Evolutionary conservation across 1,140 invertebrate genomes (phyloP).

Genomic region (Microplitis demolitor): DNA sequence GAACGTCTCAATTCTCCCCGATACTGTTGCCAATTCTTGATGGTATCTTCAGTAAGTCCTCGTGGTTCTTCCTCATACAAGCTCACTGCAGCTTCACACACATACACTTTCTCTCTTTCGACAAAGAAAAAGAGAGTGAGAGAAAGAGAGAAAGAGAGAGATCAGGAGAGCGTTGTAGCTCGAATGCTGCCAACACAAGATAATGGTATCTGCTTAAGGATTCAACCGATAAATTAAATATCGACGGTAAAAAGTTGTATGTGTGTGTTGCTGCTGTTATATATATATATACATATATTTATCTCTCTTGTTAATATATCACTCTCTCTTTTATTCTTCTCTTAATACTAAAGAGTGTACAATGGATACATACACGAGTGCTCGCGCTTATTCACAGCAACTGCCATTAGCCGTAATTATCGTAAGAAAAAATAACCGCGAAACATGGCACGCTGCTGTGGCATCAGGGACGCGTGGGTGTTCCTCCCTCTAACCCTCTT

Average conservation of each 20-base stretch:
- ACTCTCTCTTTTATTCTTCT: background rate
- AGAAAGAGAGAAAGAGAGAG: background rate
- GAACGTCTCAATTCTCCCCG: slow-evolving; percentile 28
- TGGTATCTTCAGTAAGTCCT: slow-evolving; percentile 19
- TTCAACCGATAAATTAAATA: slow-evolving; percentile 45
- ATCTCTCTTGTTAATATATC: background rate
- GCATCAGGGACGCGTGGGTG: slow-evolving; percentile 41
- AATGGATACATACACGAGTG: slow-evolving; percentile 18
- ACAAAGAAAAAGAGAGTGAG: background rate
- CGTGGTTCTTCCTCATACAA: background rate
- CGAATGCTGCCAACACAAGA: slow-evolving; percentile 14
- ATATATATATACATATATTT: background rate
- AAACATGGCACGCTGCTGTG: slow-evolving; percentile 32
- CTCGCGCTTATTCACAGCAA: slow-evolving; percentile 40
- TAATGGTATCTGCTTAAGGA: slow-evolving; percentile 40
- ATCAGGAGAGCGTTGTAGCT: slow-evolving; percentile 1
- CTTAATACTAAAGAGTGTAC: background rate
- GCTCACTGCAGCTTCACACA: no score
- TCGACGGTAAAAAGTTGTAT: slow-evolving; percentile 22
- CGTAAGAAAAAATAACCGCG: slow-evolving; percentile 34
- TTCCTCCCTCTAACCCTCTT: slow-evolving; percentile 31
- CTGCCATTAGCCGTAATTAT: slow-evolving; percentile 54
- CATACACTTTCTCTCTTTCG: background rate
- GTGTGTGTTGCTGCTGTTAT: background rate
- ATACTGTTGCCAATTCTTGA: slow-evolving; percentile 20